These are phyloP conservation scores for Scolopax mira DNA, from an alignment of 2,113 vertebrate species.

Conservation along the genomic window DNA sequence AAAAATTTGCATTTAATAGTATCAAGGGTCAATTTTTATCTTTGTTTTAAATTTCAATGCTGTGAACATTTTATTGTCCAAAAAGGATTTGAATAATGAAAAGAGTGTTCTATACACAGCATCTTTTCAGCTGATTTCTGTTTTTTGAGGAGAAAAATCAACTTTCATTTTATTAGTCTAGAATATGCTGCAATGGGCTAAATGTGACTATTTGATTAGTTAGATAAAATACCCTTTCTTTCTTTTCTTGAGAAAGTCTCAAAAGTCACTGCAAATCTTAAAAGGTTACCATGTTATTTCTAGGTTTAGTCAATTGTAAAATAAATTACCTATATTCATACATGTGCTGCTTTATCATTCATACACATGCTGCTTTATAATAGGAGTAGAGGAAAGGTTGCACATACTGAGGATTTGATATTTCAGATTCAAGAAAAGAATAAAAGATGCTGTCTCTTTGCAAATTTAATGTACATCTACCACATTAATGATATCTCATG, in stretches of 20 bases:
- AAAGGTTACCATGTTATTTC: slow-evolving; percentile 22
- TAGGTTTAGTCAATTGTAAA: slow-evolving; percentile 11
- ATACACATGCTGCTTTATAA: neutral
- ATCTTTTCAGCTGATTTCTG: neutral
- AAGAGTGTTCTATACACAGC: neutral
- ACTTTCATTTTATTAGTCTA: neutral
- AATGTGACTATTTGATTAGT: neutral
- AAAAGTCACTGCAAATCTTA: neutral
- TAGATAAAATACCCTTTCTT: neutral
- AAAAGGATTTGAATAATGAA: neutral
- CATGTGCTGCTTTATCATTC: neutral
- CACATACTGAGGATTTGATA: neutral
- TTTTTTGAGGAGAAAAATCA: neutral
- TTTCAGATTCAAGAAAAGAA: neutral
- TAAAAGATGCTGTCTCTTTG: neutral
- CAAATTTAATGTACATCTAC: neutral
- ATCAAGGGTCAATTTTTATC: neutral
- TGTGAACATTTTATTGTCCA: neutral
- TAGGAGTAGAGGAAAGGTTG: neutral
- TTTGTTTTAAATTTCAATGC: neutral
- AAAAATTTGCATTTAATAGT: neutral
- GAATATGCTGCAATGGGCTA: neutral
- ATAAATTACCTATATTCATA: slow-evolving; percentile 34
- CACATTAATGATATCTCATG: neutral
- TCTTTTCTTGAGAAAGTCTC: neutral